phyloP scores from a whole-genome alignment of 1,140 invertebrate species.

The Drosophila erecta region DNA sequence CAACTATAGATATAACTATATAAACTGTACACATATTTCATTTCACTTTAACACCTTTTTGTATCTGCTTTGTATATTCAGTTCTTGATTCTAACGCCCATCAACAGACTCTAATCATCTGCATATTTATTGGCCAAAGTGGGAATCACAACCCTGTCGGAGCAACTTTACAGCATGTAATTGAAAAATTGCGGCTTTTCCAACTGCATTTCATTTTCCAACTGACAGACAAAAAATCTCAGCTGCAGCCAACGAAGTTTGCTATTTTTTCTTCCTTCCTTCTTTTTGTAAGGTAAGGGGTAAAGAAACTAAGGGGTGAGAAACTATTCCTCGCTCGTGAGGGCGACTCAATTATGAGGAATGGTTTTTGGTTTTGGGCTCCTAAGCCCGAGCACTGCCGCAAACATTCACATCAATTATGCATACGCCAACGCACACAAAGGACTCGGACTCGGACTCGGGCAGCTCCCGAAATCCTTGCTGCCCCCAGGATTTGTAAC shows the following conservation, averaged over 20 bases:
- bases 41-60: no score
- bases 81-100: neutral
- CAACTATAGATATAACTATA: no score
- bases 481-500: slow-evolving; percentile 17
- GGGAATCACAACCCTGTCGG: neutral
- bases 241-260: slow-evolving; percentile 50
- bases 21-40: no score
- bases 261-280: slow-evolving; percentile 26
- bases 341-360: slow-evolving; percentile 51
- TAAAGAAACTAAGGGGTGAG: slow-evolving; percentile 23
- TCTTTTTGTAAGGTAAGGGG: slow-evolving; percentile 1
- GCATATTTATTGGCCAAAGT: slow-evolving; percentile 1
- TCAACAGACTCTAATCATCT: neutral
- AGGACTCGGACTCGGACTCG: slow-evolving; percentile 15
- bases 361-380: slow-evolving; percentile 46
- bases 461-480: slow-evolving; percentile 55
- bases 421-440: slow-evolving; percentile 74
- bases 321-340: slow-evolving; percentile 15
- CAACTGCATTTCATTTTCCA: slow-evolving; percentile 57
- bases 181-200: slow-evolving; percentile 58
- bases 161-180: slow-evolving; percentile 37
- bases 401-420: slow-evolving; percentile 84
- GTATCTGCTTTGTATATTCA: neutral
- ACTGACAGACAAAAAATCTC: slow-evolving; percentile 41
- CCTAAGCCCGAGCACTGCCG: slow-evolving; percentile 60